Base-by-base conservation (phyloP, 2,888 invertebrate species). In the Micropterix aruncella region DNA sequence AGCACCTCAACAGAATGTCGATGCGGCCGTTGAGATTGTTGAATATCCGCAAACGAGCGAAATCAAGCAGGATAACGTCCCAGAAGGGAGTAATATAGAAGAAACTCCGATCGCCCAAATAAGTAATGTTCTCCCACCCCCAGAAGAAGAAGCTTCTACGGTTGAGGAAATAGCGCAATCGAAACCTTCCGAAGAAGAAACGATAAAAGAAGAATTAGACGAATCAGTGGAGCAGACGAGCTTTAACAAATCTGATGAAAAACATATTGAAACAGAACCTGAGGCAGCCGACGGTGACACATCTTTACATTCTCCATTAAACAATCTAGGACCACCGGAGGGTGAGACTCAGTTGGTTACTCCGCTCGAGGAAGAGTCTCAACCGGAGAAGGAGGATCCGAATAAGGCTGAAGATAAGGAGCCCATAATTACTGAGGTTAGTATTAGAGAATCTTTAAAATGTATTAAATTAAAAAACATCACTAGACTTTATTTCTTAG, bases 131-230 rank as follows among this genome's bases (percentile, higher is more conserved):
- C n/a, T n/a, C n/a, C n/a, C n/a, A n/a, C n/a, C n/a, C n/a, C n/a
- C n/a, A n/a, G n/a, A n/a, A n/a, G n/a, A n/a, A n/a, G n/a, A n/a
- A n/a, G n/a, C n/a, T n/a, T n/a, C n/a, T n/a, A n/a, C n/a, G n/a
- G n/a, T n/a, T 14, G 16, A 16, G 38, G 14, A 38, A 15, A 12
- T 12, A 38, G 38, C 15, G 16, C 3, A 14, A 38, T 14, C 38
- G 15, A 16, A 12, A 14, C 15, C 38, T 16, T 12, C 16, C 15
- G 7, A 9, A 9, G 18, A 16, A 19, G 16, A 7, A 16, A 16
- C 65, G 61, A 52, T 61, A 2, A 66, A 65, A 55, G 67, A 66
- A 46, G 66, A 65, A 47, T 47, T 57, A 0, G 62, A 56, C 40
- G 61, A 61, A 37, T 47, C 51, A 37, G 55, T 54, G 46, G 42